phyloP scores from a whole-genome alignment of 92 coral and sea anemone species.

The Isaurus tuberculatus region DNA sequence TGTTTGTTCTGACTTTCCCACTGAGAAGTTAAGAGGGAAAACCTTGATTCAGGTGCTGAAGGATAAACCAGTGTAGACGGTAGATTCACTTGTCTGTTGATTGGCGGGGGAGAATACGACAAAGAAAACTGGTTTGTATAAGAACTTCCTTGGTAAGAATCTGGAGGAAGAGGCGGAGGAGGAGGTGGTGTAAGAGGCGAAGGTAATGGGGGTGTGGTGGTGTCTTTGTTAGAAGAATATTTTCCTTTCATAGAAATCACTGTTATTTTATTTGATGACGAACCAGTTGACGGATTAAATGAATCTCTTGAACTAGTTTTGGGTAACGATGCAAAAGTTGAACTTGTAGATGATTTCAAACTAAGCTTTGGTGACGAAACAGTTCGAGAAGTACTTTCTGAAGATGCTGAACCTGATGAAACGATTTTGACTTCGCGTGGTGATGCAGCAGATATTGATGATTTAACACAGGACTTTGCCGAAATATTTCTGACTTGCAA shows the following conservation, averaged over 20 bases:
- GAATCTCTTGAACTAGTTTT: not conserved
- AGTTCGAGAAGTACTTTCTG: not conserved
- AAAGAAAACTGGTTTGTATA: not conserved
- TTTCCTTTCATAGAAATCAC: slow-evolving; percentile 36
- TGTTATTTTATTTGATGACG: slow-evolving; percentile 29
- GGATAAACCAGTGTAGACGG: not conserved
- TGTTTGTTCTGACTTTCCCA: slow-evolving; percentile 1
- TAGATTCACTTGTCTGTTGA: slow-evolving; percentile 22
- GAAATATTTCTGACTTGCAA: not conserved
- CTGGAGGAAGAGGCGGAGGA: slow-evolving; percentile 38
- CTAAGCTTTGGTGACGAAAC: not conserved
- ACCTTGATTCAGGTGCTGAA: not conserved
- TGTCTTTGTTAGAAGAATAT: slow-evolving; percentile 1
- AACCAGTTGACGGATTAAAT: not conserved
- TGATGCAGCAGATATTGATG: not conserved
- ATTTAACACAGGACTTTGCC: not conserved
- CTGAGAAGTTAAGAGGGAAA: slow-evolving; percentile 1
- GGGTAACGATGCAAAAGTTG: not conserved
- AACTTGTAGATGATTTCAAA: not conserved
- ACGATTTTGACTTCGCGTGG: not conserved
- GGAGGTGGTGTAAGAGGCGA: slow-evolving; percentile 39
- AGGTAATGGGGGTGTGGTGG: slow-evolving; percentile 23
- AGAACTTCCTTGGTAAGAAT: not conserved
- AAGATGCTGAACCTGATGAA: not conserved
- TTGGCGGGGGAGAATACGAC: slow-evolving; percentile 30